These are phyloP conservation scores for Epicampocera succincta DNA, from an alignment of 2,888 invertebrate genomes.

Conservation along the genomic window DNA sequence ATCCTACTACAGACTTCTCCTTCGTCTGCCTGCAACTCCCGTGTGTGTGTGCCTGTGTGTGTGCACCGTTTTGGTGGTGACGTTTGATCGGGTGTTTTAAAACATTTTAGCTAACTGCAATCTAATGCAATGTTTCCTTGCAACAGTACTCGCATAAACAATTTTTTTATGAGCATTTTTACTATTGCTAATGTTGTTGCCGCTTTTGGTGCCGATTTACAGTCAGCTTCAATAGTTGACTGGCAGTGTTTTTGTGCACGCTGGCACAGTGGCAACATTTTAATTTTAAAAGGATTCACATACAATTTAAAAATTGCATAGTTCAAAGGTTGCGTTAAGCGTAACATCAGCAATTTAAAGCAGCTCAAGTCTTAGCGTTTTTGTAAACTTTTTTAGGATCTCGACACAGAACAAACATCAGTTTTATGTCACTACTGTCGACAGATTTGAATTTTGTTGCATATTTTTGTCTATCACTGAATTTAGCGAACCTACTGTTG, in stretches of 20 bases:
- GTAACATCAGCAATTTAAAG: too few species aligned
- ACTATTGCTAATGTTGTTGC: conserved; percentile 16
- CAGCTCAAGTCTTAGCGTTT: too few species aligned
- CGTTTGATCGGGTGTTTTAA: conserved; percentile 5
- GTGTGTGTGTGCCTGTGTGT: too few species aligned
- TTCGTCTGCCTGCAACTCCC: not conserved
- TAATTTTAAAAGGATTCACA: too few species aligned
- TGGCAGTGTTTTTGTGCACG: not conserved
- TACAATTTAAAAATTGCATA: too few species aligned
- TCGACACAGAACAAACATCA: too few species aligned
- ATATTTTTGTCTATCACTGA: conserved; percentile 28
- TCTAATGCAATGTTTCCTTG: conserved; percentile 47
- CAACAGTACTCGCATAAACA: conserved; percentile 18
- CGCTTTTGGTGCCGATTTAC: not conserved
- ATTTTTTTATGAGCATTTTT: conserved; percentile 14
- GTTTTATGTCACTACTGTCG: too few species aligned
- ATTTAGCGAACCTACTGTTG: not conserved
- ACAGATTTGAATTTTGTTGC: too few species aligned
- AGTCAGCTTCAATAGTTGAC: conserved; percentile 44
- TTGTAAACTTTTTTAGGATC: too few species aligned
- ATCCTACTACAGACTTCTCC: not conserved
- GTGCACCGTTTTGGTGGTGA: not conserved
- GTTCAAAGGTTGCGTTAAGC: too few species aligned
- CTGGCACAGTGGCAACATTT: conserved; percentile 15
- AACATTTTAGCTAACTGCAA: conserved; percentile 20